Conservation (phyloP, 1,140 invertebrate genomes). For the Leucophenga varia region DNA sequence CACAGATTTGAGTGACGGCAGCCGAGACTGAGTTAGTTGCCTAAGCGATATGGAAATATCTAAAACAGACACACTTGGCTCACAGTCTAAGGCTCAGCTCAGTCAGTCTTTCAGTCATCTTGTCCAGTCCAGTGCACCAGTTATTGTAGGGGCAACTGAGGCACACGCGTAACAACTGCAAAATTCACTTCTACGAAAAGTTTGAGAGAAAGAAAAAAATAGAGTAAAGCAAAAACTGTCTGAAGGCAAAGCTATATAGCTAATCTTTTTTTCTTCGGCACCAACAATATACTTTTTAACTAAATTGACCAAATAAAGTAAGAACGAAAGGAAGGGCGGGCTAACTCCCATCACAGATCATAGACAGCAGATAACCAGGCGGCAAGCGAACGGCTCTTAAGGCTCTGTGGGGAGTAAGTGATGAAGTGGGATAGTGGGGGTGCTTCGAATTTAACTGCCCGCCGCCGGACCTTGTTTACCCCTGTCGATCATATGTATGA, state of each 20-base stretch:
- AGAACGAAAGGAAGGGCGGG: background rate
- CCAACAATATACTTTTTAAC: too few relatives aligned
- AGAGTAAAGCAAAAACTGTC: too few relatives aligned
- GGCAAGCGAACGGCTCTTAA: constrained; percentile 6
- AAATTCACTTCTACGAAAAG: constrained; percentile 38
- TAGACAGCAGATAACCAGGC: constrained; percentile 49
- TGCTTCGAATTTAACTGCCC: constrained; percentile 16
- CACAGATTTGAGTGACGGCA: constrained; percentile 11
- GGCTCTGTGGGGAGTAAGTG: constrained; percentile 1
- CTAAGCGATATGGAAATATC: constrained; percentile 30
- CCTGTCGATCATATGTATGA: too few relatives aligned
- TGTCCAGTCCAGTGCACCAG: too few relatives aligned
- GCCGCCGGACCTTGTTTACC: constrained; percentile 10
- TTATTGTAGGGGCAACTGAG: constrained; percentile 33
- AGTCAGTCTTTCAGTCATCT: too few relatives aligned
- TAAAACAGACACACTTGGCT: background rate
- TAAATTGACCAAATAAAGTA: too few relatives aligned
- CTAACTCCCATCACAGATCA: constrained; percentile 35
- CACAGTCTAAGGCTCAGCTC: background rate
- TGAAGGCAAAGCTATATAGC: too few relatives aligned
- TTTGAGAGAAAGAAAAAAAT: too few relatives aligned
- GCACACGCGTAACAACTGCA: constrained; percentile 48
- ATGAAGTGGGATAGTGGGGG: background rate
- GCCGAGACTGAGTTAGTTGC: constrained; percentile 5
- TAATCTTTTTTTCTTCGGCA: too few relatives aligned